Base-by-base conservation (phyloP, 2,888 invertebrate species). In the Cremastinae sp. region DNA sequence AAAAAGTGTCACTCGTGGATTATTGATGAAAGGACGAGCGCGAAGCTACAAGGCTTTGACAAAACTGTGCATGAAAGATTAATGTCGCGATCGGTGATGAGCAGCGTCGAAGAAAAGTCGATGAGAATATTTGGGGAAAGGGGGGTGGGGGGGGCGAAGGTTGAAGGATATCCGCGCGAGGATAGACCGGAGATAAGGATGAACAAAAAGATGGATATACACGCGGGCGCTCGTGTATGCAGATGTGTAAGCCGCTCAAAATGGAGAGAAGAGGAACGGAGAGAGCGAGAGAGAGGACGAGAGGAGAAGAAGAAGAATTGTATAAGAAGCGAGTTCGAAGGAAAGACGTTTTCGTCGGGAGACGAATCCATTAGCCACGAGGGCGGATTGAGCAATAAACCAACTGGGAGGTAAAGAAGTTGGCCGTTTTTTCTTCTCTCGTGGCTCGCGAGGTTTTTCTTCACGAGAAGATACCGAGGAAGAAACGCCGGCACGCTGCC, bases 301-400 rank as follows among this genome's bases (percentile, higher is more conserved):
- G 36, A 20, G 49, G 56, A 1, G 49, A 64, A 9, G 45, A 53
- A 47, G 56, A 56, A 41, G 49, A 69, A 69, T 58, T 36, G 58
- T 9, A 49, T 69, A 59, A 61, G 62, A 47, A 62, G 56, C 56
- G 64, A 56, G 68, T 68, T 62, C 41, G 61, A 68, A 74, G 73
- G 66, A 66, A 59, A 61, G 68, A 56, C 74, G 49, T 28, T 28
- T 28, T 73, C 47, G 74, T 74, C 76, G 78, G 75, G 78, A 86
- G 88, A 89, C 87, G 85, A 88, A 89, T 89, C 87, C 88, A 89
- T 89, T 89, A 89, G 86, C 82, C 82, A 84, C 81, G 85, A 86
- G 84, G 85, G 84, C 85, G 87, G 85, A 89, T 89, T 89, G 88
- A 88, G 88, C 86, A 88, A 89, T 89, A 89, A 89, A 88, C 88